phyloP scores from a whole-genome alignment of 2,797 vertebrate species.

The Periophthalmus magnuspinnatus region DNA sequence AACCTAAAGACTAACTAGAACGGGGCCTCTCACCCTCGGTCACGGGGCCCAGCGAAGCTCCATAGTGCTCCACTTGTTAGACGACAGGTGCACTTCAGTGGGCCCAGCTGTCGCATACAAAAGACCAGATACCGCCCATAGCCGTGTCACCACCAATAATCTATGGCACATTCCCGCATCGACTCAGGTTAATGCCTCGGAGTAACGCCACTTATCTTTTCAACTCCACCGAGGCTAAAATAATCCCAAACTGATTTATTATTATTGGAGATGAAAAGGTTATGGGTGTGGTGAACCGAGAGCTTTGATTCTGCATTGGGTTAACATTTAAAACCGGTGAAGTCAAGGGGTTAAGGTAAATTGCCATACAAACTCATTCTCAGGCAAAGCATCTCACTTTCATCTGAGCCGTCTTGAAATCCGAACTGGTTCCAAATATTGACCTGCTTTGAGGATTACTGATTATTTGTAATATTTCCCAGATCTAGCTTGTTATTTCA shows the following conservation, averaged over 20 bases:
- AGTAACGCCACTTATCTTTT: slow-evolving; percentile 44
- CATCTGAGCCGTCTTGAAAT: slow-evolving; percentile 24
- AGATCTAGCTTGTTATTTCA: slow-evolving; percentile 38
- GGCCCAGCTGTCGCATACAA: slow-evolving; percentile 68
- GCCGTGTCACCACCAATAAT: slow-evolving; percentile 66
- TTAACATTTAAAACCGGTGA: slow-evolving; percentile 13
- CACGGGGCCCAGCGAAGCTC: slow-evolving; percentile 53
- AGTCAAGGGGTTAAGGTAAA: not conserved
- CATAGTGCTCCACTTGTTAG: slow-evolving; percentile 73
- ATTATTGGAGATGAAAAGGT: slow-evolving; percentile 17
- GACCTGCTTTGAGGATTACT: slow-evolving; percentile 21
- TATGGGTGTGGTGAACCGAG: not conserved
- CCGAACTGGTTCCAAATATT: slow-evolving; percentile 42
- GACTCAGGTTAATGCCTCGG: slow-evolving; percentile 50
- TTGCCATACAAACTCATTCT: slow-evolving; percentile 14
- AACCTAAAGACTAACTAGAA: slow-evolving; percentile 76
- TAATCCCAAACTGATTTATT: slow-evolving; percentile 21
- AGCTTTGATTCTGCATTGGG: slow-evolving; percentile 11
- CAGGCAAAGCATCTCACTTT: slow-evolving; percentile 24
- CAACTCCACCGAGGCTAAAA: slow-evolving; percentile 28
- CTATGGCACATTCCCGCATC: slow-evolving; percentile 63
- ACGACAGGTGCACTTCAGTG: slow-evolving; percentile 76
- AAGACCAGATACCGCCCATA: slow-evolving; percentile 51
- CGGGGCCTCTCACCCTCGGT: slow-evolving; percentile 57
- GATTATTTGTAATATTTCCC: slow-evolving; percentile 22